Conservation (phyloP, 2,113 vertebrate genomes). For the Eolophus roseicapilla region DNA sequence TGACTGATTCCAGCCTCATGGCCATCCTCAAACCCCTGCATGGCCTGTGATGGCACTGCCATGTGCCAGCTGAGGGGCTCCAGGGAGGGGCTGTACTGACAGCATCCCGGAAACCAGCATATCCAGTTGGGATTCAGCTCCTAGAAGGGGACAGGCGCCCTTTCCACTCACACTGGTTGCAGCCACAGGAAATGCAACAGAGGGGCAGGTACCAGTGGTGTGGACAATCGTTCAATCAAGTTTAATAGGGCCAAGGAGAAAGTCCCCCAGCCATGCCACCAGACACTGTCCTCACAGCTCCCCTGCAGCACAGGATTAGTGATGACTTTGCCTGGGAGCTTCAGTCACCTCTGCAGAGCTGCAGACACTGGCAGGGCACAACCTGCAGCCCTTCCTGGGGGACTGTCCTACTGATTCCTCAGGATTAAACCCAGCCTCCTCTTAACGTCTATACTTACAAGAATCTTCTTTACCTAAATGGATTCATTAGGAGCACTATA, state of each 20-base stretch:
- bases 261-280: neutral
- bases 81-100: neutral
- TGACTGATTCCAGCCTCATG: neutral
- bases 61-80: neutral
- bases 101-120: neutral
- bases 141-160: neutral
- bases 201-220: neutral
- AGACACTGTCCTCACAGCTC: neutral
- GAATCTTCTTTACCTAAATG: slow-evolving; percentile 59
- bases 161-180: neutral
- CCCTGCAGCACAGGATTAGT: neutral
- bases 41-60: neutral
- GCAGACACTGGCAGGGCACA: neutral
- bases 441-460: neutral
- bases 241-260: slow-evolving; percentile 42
- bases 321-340: neutral
- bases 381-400: neutral
- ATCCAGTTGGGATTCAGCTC: neutral
- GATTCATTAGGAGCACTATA: slow-evolving; percentile 40
- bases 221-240: neutral
- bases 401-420: neutral
- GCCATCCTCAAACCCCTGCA: neutral
- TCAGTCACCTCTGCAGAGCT: slow-evolving; percentile 40
- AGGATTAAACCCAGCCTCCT: slow-evolving; percentile 50
- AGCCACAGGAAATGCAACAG: neutral